Percentiles rank a stretch among this genome's conserved stretches.
phyloP scores from a whole-genome alignment of 2,888 invertebrate genomes.

The Lochmaea crataegi region DNA sequence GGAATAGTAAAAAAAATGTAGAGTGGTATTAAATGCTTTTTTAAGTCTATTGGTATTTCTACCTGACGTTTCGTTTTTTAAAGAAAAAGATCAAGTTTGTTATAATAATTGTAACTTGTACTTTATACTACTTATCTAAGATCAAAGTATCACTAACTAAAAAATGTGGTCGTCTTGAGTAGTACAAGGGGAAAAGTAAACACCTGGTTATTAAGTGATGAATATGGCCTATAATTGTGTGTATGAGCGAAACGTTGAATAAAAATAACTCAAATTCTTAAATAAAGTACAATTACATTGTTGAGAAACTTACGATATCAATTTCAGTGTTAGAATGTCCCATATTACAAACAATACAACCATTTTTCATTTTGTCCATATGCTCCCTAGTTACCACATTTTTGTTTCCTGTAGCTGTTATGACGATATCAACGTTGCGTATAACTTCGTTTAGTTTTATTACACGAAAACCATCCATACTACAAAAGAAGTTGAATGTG shows the following conservation, averaged over 20 bases:
- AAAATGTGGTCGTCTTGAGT: too few species aligned
- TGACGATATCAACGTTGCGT: constrained; percentile 92
- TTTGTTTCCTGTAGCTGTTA: constrained; percentile 98
- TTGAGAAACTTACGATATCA: constrained; percentile 79
- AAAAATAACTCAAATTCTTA: not conserved
- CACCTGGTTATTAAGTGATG: too few species aligned
- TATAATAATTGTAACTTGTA: too few species aligned
- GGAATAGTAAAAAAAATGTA: constrained; percentile 30
- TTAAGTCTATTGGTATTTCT: not conserved
- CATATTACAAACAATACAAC: constrained; percentile 96
- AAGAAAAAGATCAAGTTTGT: too few species aligned
- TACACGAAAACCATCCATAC: constrained; percentile 97
- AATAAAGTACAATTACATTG: not conserved
- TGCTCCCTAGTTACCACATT: constrained; percentile 95
- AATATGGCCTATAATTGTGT: too few species aligned
- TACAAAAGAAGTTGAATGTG: constrained; percentile 59
- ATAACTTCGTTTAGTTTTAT: constrained; percentile 95
- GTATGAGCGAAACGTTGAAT: too few species aligned
- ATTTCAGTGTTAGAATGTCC: constrained; percentile 97
- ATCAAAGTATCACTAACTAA: too few species aligned
- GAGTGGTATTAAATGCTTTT: not conserved
- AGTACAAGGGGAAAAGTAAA: too few species aligned
- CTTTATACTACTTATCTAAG: too few species aligned
- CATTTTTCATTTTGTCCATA: constrained; percentile 97
- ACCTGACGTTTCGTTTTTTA: too few species aligned